Percentiles rank a stretch among this genome's conserved stretches.
Evolutionary conservation across 2,888 invertebrate species (phyloP).

Genomic region (Adelphocoris suturalis): DNA sequence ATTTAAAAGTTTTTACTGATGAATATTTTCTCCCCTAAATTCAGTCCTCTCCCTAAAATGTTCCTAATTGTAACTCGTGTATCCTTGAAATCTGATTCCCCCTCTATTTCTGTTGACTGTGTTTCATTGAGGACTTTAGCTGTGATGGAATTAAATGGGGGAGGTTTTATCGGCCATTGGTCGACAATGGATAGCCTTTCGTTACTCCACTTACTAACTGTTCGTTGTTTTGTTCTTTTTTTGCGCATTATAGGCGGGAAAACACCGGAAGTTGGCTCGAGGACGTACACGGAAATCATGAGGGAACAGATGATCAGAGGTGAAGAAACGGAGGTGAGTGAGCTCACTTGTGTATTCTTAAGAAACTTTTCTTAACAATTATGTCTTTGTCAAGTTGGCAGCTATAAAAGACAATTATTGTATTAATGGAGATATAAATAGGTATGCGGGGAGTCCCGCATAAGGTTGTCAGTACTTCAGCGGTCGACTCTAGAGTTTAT

Average conservation of each 20-base stretch:
- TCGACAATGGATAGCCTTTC: neutral
- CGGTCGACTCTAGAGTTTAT: too few relatives aligned
- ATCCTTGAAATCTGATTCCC: neutral
- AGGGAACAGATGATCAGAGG: slow-evolving; percentile 94
- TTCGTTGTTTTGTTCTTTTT: slow-evolving; percentile 76
- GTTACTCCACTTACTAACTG: slow-evolving; percentile 19
- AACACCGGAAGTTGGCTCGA: slow-evolving; percentile 96
- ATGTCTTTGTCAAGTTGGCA: neutral
- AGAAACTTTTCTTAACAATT: neutral
- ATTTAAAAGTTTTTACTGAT: too few relatives aligned
- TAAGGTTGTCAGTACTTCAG: too few relatives aligned
- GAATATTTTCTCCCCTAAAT: neutral
- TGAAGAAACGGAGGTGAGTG: slow-evolving; percentile 92
- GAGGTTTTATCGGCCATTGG: slow-evolving; percentile 38
- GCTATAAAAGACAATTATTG: too few relatives aligned
- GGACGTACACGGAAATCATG: slow-evolving; percentile 98
- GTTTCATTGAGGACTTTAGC: slow-evolving; percentile 61
- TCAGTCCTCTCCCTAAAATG: neutral
- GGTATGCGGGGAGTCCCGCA: too few relatives aligned
- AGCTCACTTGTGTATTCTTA: neutral
- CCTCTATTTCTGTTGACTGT: neutral
- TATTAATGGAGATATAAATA: too few relatives aligned
- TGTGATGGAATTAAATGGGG: slow-evolving; percentile 36
- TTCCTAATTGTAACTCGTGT: neutral
- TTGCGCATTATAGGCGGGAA: slow-evolving; percentile 91